Evolutionary conservation across 1,140 invertebrate genomes (phyloP).

Genomic region (Saccostrea cuccullata): DNA sequence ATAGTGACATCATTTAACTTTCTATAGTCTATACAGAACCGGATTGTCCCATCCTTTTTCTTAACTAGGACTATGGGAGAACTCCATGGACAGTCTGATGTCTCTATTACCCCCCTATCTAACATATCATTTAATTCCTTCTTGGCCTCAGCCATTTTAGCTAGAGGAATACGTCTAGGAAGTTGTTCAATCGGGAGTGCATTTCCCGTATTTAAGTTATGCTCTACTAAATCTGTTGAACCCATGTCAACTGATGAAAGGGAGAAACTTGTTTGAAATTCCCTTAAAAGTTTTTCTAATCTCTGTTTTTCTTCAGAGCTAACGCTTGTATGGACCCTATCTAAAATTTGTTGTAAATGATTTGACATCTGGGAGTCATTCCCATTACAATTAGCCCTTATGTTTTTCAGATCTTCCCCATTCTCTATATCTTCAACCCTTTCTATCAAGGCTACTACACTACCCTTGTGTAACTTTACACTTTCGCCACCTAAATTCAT

Average conservation of each 20-base stretch:
- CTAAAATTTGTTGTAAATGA: slow-evolving; percentile 10
- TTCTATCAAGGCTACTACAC: not conserved
- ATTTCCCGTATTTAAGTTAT: too few species aligned
- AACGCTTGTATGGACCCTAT: not conserved
- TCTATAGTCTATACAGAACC: slow-evolving; percentile 80
- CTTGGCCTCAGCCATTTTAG: too few species aligned
- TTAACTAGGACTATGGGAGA: slow-evolving; percentile 79
- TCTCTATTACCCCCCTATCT: too few species aligned
- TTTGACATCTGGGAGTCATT: not conserved
- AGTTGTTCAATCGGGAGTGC: too few species aligned
- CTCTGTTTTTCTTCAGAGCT: not conserved
- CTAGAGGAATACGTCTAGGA: too few species aligned
- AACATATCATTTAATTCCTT: too few species aligned
- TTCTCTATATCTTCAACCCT: not conserved
- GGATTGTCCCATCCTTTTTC: slow-evolving; percentile 77
- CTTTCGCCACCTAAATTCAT: not conserved
- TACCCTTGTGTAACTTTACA: not conserved
- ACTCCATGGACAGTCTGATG: too few species aligned
- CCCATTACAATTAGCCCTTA: too few species aligned
- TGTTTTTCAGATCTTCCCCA: not conserved
- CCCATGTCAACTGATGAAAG: too few species aligned
- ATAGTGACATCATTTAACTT: slow-evolving; percentile 77
- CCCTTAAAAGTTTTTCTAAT: too few species aligned
- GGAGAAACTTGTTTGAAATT: too few species aligned
- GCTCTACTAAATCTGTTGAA: too few species aligned